Conservation (phyloP, 2,888 invertebrate genomes). For the Sthenelais limicola region DNA sequence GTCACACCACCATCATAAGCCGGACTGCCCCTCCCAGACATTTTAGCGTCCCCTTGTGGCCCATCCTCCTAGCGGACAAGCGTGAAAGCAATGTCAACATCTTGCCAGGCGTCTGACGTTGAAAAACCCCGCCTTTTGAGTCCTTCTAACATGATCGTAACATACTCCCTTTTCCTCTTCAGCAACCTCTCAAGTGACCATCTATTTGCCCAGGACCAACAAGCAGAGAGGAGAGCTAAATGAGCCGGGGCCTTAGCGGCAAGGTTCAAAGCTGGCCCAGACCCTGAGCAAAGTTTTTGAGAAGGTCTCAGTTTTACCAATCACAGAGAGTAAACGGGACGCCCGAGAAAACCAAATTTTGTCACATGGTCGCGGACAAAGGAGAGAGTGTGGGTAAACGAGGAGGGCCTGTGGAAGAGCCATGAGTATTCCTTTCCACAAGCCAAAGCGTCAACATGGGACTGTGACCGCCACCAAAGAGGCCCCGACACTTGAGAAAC, state of each 20-base stretch:
- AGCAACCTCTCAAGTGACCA: conserved; percentile 26
- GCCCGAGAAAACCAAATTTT: conserved; percentile 17
- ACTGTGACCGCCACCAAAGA: too few species aligned
- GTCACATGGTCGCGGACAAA: conserved; percentile 31
- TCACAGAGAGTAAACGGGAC: conserved; percentile 6
- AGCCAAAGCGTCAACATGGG: too few species aligned
- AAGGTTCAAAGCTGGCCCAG: conserved; percentile 24
- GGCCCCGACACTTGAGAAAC: too few species aligned
- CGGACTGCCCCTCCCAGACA: too few species aligned
- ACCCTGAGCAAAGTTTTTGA: neutral
- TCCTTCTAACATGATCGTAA: conserved; percentile 25
- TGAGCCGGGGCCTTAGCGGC: conserved; percentile 31
- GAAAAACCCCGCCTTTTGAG: conserved; percentile 1
- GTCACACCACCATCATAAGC: too few species aligned
- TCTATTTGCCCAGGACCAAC: conserved; percentile 10
- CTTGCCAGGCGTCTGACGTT: conserved; percentile 15
- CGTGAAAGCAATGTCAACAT: conserved; percentile 1
- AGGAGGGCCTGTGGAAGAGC: too few species aligned
- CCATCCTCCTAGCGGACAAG: neutral
- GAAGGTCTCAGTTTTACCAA: conserved; percentile 17
- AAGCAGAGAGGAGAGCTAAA: conserved; percentile 18
- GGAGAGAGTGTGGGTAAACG: too few species aligned
- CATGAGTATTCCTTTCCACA: too few species aligned
- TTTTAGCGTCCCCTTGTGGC: neutral
- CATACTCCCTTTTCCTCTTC: conserved; percentile 25